These are phyloP conservation scores for Larimichthys polyactis DNA, from an alignment of 2,113 vertebrate genomes.

Conservation along the genomic window DNA sequence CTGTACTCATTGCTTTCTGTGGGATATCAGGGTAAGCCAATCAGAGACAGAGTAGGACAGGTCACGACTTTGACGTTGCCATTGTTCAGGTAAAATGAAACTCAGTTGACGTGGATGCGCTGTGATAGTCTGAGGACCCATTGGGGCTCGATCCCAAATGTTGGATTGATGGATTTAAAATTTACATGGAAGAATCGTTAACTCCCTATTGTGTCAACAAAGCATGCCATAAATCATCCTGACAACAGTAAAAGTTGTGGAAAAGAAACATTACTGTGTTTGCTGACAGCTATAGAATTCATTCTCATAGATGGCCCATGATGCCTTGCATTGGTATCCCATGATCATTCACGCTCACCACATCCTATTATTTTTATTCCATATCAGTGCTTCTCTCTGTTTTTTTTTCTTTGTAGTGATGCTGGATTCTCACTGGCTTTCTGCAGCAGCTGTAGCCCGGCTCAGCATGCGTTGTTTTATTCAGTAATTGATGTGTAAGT, in stretches of 20 bases:
- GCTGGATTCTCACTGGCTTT: slow-evolving; percentile 10
- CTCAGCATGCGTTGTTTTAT: slow-evolving; percentile 19
- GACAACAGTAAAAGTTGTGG: neutral
- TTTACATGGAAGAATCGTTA: neutral
- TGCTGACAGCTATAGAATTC: neutral
- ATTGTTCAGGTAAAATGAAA: too few species aligned
- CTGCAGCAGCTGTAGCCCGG: neutral
- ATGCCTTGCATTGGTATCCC: neutral
- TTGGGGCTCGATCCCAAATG: too few species aligned
- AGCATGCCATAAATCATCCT: neutral
- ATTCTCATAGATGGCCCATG: neutral
- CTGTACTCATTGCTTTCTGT: too few species aligned
- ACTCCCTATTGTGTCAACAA: neutral
- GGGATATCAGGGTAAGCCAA: too few species aligned
- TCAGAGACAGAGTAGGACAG: too few species aligned
- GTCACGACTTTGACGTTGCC: too few species aligned
- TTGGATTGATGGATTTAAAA: too few species aligned
- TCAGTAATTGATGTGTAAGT: slow-evolving; percentile 31
- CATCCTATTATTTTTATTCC: slow-evolving; percentile 13
- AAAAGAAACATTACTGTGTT: too few species aligned
- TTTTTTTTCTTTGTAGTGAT: neutral
- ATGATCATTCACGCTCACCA: slow-evolving; percentile 5
- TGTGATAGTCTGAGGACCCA: too few species aligned
- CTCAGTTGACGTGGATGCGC: too few species aligned
- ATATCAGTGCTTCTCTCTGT: neutral